Base-by-base conservation (phyloP, 53 echinoderm and acorn worm species). In the Zoroaster sp. region DNA sequence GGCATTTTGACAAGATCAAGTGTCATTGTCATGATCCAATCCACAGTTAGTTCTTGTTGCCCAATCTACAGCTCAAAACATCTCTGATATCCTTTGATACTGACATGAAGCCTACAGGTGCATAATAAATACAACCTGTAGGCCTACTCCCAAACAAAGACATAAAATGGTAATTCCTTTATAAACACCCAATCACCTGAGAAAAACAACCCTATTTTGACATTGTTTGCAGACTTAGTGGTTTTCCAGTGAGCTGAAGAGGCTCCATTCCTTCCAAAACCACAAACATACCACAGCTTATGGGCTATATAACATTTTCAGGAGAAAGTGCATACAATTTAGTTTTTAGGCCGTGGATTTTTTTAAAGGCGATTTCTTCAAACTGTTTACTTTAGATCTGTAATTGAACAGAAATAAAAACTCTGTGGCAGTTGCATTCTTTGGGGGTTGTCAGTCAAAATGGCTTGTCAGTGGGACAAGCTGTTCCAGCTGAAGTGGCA, bases 171-270 rank as follows among this genome's bases (percentile, higher is more conserved):
- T 59, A 25, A 9, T 59, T 28, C 23, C 63, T 59, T 59, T 59
- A 7, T 59, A n/a, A n/a, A n/a, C 53, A 17, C 55, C 63, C 63
- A 28, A n/a, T n/a, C n/a, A n/a, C n/a, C n/a, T 2, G 55, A 38
- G 78, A 37, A 59, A 78, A 78, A 78, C 55, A 54, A 23, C 23
- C 28, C 63, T 17, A 35, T 59, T 25, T 59, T 49, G 23, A 21
- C 59, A 55, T 78, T 59, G 78, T 78, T 78, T 59, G 78, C 38
- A 20, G 78, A 78, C 46, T 59, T 54, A 54, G 78, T 78, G 78
- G 78, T 78, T 78, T 78, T 39, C 20, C 37, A 25, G 7, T 14
- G 34, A 47, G 17, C 32, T 49, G 32, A 18, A 49, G 51, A 49
- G 76, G 51, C 76, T 76, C 76, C 76, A 34, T 76, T 46, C 31